Conservation (phyloP, 2,888 invertebrate species). For the Electrophaes corylata region DNA sequence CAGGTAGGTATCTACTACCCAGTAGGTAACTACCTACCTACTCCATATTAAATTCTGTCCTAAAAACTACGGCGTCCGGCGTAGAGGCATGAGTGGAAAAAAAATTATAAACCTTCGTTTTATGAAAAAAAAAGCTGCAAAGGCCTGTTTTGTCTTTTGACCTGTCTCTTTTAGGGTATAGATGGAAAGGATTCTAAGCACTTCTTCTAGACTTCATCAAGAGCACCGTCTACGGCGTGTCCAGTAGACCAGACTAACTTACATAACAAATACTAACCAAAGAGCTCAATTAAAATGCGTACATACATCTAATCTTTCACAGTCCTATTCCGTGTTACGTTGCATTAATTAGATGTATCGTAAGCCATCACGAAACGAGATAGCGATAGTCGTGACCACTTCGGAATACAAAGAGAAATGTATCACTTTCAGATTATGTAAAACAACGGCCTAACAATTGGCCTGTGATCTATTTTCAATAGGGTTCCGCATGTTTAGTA, state of each 20-base stretch:
- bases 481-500: conserved; percentile 25
- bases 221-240: background rate
- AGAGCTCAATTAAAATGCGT: conserved; percentile 10
- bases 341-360: conserved; percentile 42
- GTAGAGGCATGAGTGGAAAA: too few relatives aligned
- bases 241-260: background rate
- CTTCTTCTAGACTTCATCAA: background rate
- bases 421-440: conserved; percentile 73
- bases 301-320: conserved; percentile 16
- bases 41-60: too few relatives aligned
- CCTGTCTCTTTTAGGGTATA: background rate
- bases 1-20: too few relatives aligned
- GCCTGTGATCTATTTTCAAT: conserved; percentile 29
- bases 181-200: background rate
- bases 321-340: conserved; percentile 27
- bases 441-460: conserved; percentile 27
- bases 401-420: conserved; percentile 55
- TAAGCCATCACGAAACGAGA: conserved; percentile 49
- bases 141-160: too few relatives aligned
- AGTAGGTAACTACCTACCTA: too few relatives aligned
- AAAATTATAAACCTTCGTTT: too few relatives aligned
- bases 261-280: background rate
- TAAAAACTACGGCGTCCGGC: too few relatives aligned
- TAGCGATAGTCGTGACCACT: conserved; percentile 60
- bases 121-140: too few relatives aligned